Conservation (phyloP, 2,113 vertebrate genomes). For the Sapajus apella region DNA sequence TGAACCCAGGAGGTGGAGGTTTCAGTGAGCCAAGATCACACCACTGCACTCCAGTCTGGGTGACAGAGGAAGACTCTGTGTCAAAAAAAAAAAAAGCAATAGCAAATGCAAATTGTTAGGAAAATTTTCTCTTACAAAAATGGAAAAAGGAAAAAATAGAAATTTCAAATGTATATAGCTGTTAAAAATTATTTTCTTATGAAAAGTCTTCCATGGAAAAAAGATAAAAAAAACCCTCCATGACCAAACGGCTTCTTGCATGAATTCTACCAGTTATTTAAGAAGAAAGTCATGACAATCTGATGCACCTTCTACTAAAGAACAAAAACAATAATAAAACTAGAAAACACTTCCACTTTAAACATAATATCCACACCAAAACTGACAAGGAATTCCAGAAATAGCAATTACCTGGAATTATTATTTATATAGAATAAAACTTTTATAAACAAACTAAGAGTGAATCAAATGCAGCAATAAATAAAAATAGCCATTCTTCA, state of each 20-base stretch:
- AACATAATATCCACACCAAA: neutral
- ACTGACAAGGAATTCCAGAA: neutral
- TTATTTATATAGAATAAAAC: neutral
- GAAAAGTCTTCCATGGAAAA: neutral
- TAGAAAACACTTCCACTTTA: neutral
- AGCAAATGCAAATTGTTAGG: neutral
- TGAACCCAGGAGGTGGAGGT: too few species aligned
- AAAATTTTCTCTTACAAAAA: neutral
- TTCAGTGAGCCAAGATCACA: too few species aligned
- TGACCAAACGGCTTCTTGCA: neutral
- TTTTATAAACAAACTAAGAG: neutral
- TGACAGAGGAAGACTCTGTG: too few species aligned
- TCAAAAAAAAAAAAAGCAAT: neutral
- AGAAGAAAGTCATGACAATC: neutral
- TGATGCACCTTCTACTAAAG: neutral
- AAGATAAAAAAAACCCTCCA: neutral
- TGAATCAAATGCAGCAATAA: neutral
- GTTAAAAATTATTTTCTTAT: neutral
- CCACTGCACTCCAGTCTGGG: too few species aligned
- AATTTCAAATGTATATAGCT: neutral
- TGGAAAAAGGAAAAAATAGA: neutral
- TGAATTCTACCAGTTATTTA: neutral
- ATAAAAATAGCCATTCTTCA: neutral
- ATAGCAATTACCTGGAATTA: neutral
- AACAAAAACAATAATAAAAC: conserved; percentile 1